Conservation (phyloP, 2,888 invertebrate species). For the Nowickia ferox region DNA sequence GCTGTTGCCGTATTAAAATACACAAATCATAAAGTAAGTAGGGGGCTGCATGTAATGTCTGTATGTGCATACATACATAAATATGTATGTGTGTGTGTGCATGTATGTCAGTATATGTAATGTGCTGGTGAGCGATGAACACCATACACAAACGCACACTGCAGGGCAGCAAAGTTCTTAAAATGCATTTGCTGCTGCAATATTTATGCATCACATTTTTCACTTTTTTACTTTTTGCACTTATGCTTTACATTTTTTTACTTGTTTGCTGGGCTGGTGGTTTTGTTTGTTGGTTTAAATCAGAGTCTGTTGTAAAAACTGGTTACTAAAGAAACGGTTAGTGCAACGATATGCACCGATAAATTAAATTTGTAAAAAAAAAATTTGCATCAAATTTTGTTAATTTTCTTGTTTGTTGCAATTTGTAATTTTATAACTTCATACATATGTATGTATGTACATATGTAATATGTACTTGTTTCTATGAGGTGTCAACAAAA, state of each 20-base stretch:
- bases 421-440: background rate
- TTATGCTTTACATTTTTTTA: conserved; percentile 23
- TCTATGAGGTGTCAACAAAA: too few relatives aligned
- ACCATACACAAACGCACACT: conserved; percentile 51
- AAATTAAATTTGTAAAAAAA: background rate
- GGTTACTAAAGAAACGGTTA: conserved; percentile 18
- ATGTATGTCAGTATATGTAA: background rate
- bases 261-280: conserved; percentile 25
- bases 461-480: background rate
- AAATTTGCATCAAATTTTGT: background rate
- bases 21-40: conserved; percentile 54
- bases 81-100: background rate
- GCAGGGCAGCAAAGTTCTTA: conserved; percentile 65
- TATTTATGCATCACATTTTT: conserved; percentile 52
- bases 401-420: background rate
- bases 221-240: background rate
- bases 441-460: background rate
- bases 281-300: conserved; percentile 42
- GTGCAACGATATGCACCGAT: background rate
- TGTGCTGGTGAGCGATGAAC: background rate
- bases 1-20: conserved; percentile 44
- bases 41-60: background rate
- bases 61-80: background rate
- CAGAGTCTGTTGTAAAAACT: conserved; percentile 12
- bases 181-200: conserved; percentile 45